Evolutionary conservation across 92 coral and sea anemone genomes (phyloP), one percentile per base, ranked within the genome.

Genomic region (Galaxea fascicularis): DNA sequence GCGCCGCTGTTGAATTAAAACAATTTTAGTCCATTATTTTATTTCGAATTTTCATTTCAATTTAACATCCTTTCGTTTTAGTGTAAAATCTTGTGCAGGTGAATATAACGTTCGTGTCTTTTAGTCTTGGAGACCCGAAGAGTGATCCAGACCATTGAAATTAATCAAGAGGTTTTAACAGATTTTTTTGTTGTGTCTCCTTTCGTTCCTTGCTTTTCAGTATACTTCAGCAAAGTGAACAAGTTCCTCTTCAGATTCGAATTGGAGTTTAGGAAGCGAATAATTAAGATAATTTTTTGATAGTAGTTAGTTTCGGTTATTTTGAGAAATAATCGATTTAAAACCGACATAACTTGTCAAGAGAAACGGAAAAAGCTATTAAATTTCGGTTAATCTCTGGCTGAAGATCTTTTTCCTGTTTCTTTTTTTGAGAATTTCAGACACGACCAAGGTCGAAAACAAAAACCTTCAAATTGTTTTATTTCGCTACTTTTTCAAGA

Each of bases 1-100:
- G 62, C 72, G 17, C 83, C 73, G 83, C 83, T 47, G 14, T 46
- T 78, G 74, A 11, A 63, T 22, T 58, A 77, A 17, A 27, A 44
- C 62, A 64, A 39, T 44, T 45, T 64, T 14, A 69, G 41, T 49
- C 31, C 41, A 11, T 29, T 62, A 35, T 35, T 35, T 35, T 6
- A 35, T 35, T 35, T 35, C 6, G 41, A 35, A 35, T 35, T 35
- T 35, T 35, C 6, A 35, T 35, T 2, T 35, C 41, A 35, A 35
- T 2, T 35, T 6, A 35, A 6, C 6, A 35, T 35, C 41, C 3
- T 35, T 35, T 35, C 41, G 6, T 35, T 35, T 35, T 35, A 35
- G 41, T 2, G 41, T 35, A 35, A 35, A 35, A 6, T 35, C 41
- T 35, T 35, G 41, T 2, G 6, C 6, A 35, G 6, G 41, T 2